phyloP scores from a whole-genome alignment of 2,888 invertebrate species.

The Rhamphomyia laevipes region DNA sequence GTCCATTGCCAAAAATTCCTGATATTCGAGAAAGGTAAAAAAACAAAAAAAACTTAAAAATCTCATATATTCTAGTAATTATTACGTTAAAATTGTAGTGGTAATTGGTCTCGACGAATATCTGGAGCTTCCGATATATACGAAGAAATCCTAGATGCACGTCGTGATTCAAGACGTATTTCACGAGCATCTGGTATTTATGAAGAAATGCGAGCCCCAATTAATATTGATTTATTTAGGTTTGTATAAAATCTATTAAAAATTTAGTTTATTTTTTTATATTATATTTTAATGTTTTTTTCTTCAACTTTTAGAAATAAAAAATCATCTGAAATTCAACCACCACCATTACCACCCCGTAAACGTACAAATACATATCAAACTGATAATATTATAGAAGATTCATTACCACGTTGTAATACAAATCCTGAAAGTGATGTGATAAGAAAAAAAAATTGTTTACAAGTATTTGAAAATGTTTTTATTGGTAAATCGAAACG shows the following conservation, averaged over 20 bases:
- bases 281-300: neutral
- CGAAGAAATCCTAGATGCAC: conserved; percentile 33
- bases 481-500: conserved; percentile 26
- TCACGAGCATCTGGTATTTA: conserved; percentile 37
- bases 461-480: conserved; percentile 25
- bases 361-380: conserved; percentile 34
- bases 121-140: conserved; percentile 35
- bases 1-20: conserved; percentile 34
- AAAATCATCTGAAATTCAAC: conserved; percentile 12
- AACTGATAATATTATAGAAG: conserved; percentile 17
- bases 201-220: conserved; percentile 35
- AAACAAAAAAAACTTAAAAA: neutral
- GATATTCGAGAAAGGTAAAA: conserved; percentile 20
- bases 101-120: conserved; percentile 23
- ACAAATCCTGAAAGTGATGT: conserved; percentile 36
- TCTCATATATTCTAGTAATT: neutral
- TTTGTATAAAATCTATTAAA: neutral
- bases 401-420: conserved; percentile 28
- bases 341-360: conserved; percentile 29
- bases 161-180: conserved; percentile 19
- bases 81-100: conserved; percentile 6
- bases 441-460: conserved; percentile 29
- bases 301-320: neutral
- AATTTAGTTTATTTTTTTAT: neutral
- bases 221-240: neutral